These are phyloP conservation scores for Lacerta agilis DNA, from an alignment of 2,797 vertebrate genomes.

Conservation along the genomic window DNA sequence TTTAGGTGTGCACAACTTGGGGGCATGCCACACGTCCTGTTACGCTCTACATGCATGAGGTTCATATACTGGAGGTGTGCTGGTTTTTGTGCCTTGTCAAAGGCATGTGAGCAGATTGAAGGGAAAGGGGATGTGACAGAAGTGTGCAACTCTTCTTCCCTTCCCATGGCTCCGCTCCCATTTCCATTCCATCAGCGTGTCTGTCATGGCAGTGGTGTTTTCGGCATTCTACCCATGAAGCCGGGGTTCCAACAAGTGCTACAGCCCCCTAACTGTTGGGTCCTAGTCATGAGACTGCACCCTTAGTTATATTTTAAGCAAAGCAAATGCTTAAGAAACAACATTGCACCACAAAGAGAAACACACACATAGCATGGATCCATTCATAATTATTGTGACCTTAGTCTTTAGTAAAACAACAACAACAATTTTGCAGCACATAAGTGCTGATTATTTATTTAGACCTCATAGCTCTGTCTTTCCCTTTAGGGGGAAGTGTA, in stretches of 20 bases:
- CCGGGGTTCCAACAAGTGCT: neutral
- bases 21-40: neutral
- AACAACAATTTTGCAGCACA: constrained; percentile 67
- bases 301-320: constrained; percentile 51
- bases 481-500: constrained; percentile 47
- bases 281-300: neutral
- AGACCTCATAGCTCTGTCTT: constrained; percentile 59
- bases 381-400: constrained; percentile 72
- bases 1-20: neutral
- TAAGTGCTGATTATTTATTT: constrained; percentile 73
- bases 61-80: no score
- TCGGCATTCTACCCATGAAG: neutral
- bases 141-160: neutral
- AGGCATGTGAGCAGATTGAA: neutral
- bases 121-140: no score
- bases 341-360: constrained; percentile 57
- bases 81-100: neutral
- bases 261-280: neutral
- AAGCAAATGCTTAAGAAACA: constrained; percentile 48
- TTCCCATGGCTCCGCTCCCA: no score
- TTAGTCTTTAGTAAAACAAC: constrained; percentile 63
- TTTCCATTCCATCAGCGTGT: neutral
- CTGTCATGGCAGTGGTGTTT: neutral
- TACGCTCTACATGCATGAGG: no score
- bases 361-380: constrained; percentile 54